Percentiles rank a stretch among this genome's conserved stretches.
Conservation (phyloP, 2,888 invertebrate genomes). For the Dinocampus coccinellae region DNA sequence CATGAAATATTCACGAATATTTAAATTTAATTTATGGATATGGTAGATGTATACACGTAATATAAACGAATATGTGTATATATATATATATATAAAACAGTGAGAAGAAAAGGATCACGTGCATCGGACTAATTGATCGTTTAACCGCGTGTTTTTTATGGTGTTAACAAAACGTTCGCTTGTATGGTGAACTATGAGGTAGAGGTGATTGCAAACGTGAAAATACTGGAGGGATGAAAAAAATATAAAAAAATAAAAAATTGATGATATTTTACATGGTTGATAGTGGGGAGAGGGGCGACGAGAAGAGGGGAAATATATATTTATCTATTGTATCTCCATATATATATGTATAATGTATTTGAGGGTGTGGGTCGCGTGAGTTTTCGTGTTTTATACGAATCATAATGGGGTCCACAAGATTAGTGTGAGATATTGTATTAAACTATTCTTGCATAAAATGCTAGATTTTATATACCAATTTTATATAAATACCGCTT, state of each 20-base stretch:
- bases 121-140: slow-evolving; percentile 41
- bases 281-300: slow-evolving; percentile 1
- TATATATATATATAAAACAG: neutral
- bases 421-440: neutral
- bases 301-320: too few relatives aligned
- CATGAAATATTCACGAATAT: neutral
- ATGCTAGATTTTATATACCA: neutral
- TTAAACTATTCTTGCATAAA: neutral
- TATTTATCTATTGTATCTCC: too few relatives aligned
- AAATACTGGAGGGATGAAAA: neutral
- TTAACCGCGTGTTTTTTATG: slow-evolving; percentile 29
- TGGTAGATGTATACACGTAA: neutral
- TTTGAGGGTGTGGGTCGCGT: neutral
- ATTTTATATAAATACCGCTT: neutral
- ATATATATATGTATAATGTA: neutral
- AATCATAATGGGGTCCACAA: slow-evolving; percentile 10
- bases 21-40: neutral
- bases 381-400: slow-evolving; percentile 46
- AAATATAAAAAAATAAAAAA: too few relatives aligned
- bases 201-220: neutral
- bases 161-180: slow-evolving; percentile 47
- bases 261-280: neutral
- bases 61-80: too few relatives aligned
- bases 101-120: slow-evolving; percentile 13
- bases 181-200: slow-evolving; percentile 14